These are phyloP conservation scores for Diaperis boleti DNA, from an alignment of 2,888 invertebrate species.

Conservation along the genomic window DNA sequence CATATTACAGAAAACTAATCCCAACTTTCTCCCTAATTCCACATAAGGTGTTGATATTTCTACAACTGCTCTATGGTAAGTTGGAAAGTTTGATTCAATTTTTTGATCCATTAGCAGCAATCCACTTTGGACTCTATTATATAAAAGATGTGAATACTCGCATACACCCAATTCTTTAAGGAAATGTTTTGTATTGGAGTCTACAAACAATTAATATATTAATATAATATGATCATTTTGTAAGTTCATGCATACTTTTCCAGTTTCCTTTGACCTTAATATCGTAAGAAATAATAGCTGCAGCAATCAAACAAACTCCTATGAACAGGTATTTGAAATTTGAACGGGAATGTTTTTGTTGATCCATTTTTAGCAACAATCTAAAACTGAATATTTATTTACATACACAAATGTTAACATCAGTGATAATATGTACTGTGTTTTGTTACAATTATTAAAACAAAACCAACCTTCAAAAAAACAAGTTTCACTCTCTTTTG, in stretches of 20 bases:
- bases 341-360: constrained; percentile 5
- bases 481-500: too few relatives aligned
- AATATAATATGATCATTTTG: constrained; percentile 18
- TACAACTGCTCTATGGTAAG: constrained; percentile 71
- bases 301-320: constrained; percentile 61
- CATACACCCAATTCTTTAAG: constrained; percentile 75
- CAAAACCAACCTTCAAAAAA: too few relatives aligned
- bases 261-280: constrained; percentile 76
- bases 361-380: constrained; percentile 16
- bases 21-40: constrained; percentile 72
- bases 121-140: constrained; percentile 72
- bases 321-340: constrained; percentile 9
- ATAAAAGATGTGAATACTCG: constrained; percentile 74
- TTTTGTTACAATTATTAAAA: too few relatives aligned
- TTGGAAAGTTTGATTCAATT: constrained; percentile 77
- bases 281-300: constrained; percentile 75
- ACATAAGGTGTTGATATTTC: constrained; percentile 74
- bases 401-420: too few relatives aligned
- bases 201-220: constrained; percentile 18
- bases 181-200: constrained; percentile 74
- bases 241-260: constrained; percentile 68
- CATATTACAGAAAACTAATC: constrained; percentile 69
- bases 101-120: constrained; percentile 75
- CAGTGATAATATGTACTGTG: too few relatives aligned
- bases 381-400: constrained; percentile 4